Base-by-base conservation (phyloP, 2,888 invertebrate species). In the Tuberolachnus salignus region DNA sequence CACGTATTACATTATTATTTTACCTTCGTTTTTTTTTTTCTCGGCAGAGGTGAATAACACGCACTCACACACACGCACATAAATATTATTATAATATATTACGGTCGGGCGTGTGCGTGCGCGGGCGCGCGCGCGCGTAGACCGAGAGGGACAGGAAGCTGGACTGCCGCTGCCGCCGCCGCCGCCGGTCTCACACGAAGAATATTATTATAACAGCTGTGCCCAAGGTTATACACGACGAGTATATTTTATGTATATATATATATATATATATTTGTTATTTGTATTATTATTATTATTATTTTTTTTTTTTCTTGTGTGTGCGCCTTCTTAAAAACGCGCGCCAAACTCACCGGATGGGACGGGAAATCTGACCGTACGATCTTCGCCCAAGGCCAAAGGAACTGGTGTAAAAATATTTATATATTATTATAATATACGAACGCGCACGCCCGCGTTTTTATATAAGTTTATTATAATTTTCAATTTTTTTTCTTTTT, bases 101-200 rank as follows among this genome's bases (percentile, higher is more conserved):
- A 13, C 23, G 9, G 26, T 6, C 9, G 34, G 11, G 19, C 16
- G 26, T 10, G n/a, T 53, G n/a, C 26, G 34, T 69, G 16, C 26
- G 34, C 6, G 34, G 3, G 34, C 34, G 34, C 34, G 34, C 34
- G 34, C 14, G 21, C 21, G 23, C n/a, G 21, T 42, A 14, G 19
- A 53, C 21, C 42, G 44, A 44, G 53, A 66, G 66, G 67, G 75
- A 78, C 75, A 78, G 75, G 75, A 78, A 78, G 75, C 66, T 66
- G 75, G 75, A 75, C 75, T 19, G 49, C 67, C n/a, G n/a, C n/a
- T n/a, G n/a, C n/a, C n/a, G n/a, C n/a, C n/a, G n/a, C n/a, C n/a
- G n/a, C n/a, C n/a, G 49, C 59, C 21, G 69, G 67, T 78, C 78
- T 78, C 78, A 78, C 78, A 78, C 78, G 78, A 78, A 78, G 78